Conservation (phyloP, 1,140 invertebrate genomes). For the Oscheius sp. region DNA sequence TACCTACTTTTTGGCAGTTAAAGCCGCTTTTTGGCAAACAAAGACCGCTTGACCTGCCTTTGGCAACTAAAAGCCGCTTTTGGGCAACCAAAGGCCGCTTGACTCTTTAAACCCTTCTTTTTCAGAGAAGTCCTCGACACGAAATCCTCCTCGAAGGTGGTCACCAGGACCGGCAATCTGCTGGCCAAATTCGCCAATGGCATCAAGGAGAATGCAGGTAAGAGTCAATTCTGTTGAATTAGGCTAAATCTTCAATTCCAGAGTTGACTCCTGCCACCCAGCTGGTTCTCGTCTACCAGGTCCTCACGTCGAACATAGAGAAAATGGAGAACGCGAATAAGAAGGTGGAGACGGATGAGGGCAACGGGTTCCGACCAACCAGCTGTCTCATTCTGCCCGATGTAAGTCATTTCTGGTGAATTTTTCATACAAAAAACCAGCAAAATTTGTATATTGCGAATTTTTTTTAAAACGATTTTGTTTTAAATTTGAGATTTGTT, state of each 20-base stretch:
- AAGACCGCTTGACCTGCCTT: no score
- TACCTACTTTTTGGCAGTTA: no score
- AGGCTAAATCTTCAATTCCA: no score
- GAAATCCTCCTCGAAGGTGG: slow-evolving; percentile 75
- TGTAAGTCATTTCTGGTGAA: slow-evolving; percentile 44
- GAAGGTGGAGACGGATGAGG: slow-evolving; percentile 28
- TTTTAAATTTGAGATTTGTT: no score
- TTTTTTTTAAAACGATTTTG: no score
- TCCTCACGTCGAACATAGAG: slow-evolving; percentile 76
- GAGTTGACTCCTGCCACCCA: slow-evolving; percentile 69
- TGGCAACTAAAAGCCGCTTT: no score
- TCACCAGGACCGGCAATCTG: slow-evolving; percentile 77
- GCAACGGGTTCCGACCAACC: slow-evolving; percentile 24
- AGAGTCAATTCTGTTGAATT: neutral
- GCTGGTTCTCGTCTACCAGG: slow-evolving; percentile 77
- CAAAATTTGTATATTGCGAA: no score
- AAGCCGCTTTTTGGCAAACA: no score
- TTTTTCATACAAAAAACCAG: slow-evolving; percentile 42
- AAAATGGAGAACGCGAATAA: slow-evolving; percentile 46
- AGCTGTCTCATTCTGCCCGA: slow-evolving; percentile 49
- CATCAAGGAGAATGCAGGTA: slow-evolving; percentile 25
- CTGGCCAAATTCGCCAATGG: slow-evolving; percentile 63
- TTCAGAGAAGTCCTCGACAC: slow-evolving; percentile 65
- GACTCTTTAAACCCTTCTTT: no score
- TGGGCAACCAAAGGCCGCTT: no score